Conservation (phyloP, 2,797 vertebrate species). For the Ctenochaetus hawaiiensis region DNA sequence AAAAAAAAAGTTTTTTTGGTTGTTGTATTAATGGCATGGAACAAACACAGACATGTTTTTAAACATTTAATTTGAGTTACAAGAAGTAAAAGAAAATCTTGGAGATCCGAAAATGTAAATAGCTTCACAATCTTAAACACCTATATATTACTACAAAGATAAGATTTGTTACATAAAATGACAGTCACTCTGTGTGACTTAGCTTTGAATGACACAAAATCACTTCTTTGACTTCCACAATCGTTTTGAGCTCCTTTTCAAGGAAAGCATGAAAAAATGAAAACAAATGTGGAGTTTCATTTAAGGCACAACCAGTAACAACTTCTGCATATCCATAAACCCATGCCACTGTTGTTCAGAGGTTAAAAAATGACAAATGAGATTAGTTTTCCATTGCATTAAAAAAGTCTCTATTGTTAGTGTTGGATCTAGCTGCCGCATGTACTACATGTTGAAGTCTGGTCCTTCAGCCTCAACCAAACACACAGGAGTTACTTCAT, state of each 20-base stretch:
- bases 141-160: constrained; percentile 63
- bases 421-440: constrained; percentile 54
- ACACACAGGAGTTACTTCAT: constrained; percentile 53
- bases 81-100: constrained; percentile 41
- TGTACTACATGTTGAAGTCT: constrained; percentile 39
- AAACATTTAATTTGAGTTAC: constrained; percentile 76
- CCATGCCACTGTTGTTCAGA: constrained; percentile 39
- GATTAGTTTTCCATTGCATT: constrained; percentile 57
- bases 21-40: constrained; percentile 44
- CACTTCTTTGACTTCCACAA: constrained; percentile 40
- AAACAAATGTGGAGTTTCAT: constrained; percentile 43
- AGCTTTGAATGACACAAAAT: constrained; percentile 53
- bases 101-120: constrained; percentile 46
- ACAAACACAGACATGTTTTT: constrained; percentile 52
- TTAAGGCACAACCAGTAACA: constrained; percentile 77
- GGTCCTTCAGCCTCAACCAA: constrained; percentile 37
- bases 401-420: constrained; percentile 53
- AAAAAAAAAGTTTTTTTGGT: not conserved
- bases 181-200: constrained; percentile 41
- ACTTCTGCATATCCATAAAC: constrained; percentile 46
- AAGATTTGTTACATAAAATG: constrained; percentile 59
- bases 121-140: constrained; percentile 48
- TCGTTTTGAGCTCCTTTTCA: constrained; percentile 32
- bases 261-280: constrained; percentile 29
- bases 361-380: constrained; percentile 47